These are phyloP conservation scores for Myxocyprinus asiaticus DNA, from an alignment of 2,113 vertebrate genomes.

Conservation along the genomic window DNA sequence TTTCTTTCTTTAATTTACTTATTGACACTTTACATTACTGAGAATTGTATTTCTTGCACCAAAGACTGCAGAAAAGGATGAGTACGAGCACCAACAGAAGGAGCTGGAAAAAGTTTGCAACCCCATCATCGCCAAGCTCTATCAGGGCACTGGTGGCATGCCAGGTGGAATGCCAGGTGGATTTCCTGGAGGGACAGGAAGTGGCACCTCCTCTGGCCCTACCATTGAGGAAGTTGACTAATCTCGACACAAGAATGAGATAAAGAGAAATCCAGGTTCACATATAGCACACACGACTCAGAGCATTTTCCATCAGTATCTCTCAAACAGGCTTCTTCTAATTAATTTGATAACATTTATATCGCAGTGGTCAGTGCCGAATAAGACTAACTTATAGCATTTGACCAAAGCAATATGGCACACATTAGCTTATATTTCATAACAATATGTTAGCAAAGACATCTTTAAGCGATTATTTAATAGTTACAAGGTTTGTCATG, in stretches of 20 bases:
- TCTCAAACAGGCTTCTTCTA: background rate
- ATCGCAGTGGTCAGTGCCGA: conserved; percentile 18
- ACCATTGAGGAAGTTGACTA: conserved; percentile 87
- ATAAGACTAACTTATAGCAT: too few species aligned
- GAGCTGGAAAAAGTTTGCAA: conserved; percentile 88
- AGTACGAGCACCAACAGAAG: conserved; percentile 88
- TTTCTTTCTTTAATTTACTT: background rate
- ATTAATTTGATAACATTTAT: background rate
- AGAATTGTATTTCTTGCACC: background rate
- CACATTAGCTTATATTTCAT: conserved; percentile 11
- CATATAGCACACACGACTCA: background rate
- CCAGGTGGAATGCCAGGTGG: conserved; percentile 73
- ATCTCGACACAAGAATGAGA: conserved; percentile 36
- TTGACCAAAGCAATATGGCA: conserved; percentile 40
- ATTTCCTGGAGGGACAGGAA: conserved; percentile 74
- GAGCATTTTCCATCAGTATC: background rate
- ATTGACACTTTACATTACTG: too few species aligned
- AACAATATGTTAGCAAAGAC: background rate
- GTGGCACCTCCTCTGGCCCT: conserved; percentile 77
- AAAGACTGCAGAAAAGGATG: conserved; percentile 87
- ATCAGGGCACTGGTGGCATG: conserved; percentile 76
- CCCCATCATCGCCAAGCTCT: conserved; percentile 85
- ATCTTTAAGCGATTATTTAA: conserved; percentile 9
- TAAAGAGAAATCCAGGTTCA: conserved; percentile 8
- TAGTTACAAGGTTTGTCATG: background rate